Base-by-base conservation (phyloP, 2,797 vertebrate genomes). In the Falco biarmicus region DNA sequence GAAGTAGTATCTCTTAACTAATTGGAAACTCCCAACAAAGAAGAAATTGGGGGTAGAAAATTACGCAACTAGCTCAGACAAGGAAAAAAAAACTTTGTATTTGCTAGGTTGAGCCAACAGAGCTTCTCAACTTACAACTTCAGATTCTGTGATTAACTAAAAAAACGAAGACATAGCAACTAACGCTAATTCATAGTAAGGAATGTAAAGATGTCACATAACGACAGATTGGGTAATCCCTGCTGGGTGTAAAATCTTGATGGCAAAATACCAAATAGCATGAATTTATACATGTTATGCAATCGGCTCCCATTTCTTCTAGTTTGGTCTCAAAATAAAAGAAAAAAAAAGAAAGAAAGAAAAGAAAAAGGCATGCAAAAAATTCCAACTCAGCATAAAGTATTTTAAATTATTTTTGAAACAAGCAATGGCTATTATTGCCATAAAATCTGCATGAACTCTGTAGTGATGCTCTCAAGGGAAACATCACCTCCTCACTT, bases 181-280 rank as follows among this genome's bases (percentile, higher is more conserved):
- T 86, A 74, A 84, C 45, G n/a, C 17, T 57, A 90, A 90, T 54
- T 90, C 81, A 77, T 13, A 84, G 53, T 50, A 39, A 80, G 50
- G 45, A 89, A 92, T 22, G 37, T 28, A 79, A 90, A 5, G 37
- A 29, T 63, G 66, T 75, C 79, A 87, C 48, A 11, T 45, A 85
- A 64, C 64, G 88, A 80, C 75, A 65, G 18, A 84, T 13, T 25
- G 56, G 76, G 57, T 76, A 92, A 89, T 93, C 56, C 53, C 59
- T 86, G 10, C 51, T 94, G 91, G 51, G 82, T 10, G 18, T 88
- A 75, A 96, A 93, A 92, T 89, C 60, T 73, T 54, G 79, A 14
- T 32, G 66, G 77, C 68, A 95, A 84, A 95, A 89, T 41, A 93
- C 64, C 65, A 89, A 91, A 95, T 4, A 81, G 20, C 54, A 59